Evolutionary conservation across 30 jellyfish, hydroid and myxozoan species (phyloP), one percentile per base, ranked within the genome.

Genomic region (Chrysaora quinquecirrha): DNA sequence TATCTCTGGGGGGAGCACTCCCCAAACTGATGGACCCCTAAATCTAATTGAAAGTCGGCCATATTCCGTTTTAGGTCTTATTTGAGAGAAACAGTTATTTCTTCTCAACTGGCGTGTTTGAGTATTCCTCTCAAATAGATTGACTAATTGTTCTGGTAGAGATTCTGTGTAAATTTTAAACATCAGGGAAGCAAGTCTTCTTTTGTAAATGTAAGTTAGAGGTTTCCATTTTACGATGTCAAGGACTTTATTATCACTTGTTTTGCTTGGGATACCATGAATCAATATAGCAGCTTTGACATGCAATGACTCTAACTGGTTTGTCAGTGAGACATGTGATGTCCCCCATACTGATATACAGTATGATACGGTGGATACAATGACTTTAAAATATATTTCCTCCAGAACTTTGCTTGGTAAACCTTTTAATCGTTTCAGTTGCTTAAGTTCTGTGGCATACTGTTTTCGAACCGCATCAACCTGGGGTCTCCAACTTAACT

Each of bases 181-280:
- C 76, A 64, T 64, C 23, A 64, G 61, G 61, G 76, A 64, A 14
- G 76, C 76, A 7, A 24, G 11, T 19, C 68, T 52, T 24, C 76
- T 14, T 21, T 64, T 64, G 50, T 64, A 21, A 27, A 64, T 27
- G 76, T 64, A 32, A 24, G 61, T 64, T 34, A 43, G 25, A 30
- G 71, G 80, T 73, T 82, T 71, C 86, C 93, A 82, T 54, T 34
- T 34, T 71, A 71, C 82, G 38, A 58, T 31, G 79, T 70, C 81
- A 56, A 71, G 87, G 68, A 83, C 87, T 71, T 71, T 73, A 54
- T 31, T 34, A 49, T 71, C 69, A 43, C 64, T 70, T 58, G 81
- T 70, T 71, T 71, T 58, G 78, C 82, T 70, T 58, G 87, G 93
- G 73, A 71, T 25, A 34, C 67, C 33, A 22, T 33, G 81, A 18